Base-by-base conservation (phyloP, 2,113 vertebrate species). In the Melozone crissalis region DNA sequence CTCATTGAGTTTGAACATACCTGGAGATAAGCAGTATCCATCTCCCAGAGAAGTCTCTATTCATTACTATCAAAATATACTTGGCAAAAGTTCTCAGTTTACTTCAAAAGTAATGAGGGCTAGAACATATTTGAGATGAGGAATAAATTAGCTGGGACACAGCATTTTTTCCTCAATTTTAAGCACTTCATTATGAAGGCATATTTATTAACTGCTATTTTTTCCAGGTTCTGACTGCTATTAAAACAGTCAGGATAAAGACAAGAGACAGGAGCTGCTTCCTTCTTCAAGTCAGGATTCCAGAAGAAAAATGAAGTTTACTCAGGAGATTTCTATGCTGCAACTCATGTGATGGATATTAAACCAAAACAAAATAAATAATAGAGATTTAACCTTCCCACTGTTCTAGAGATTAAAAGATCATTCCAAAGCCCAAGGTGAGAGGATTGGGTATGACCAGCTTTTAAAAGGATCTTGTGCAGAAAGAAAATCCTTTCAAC, bases 61-160 rank as follows among this genome's bases (percentile, higher is more conserved):
- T 94, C 93, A 91, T 80, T 79, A 55, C 58, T 49, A 87, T 84
- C 79, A 84, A 92, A 87, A 90, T 30, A 47, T 83, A 72, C 58
- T 92, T 94, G 94, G 72, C 77, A 88, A 43, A 84, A 84, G 24
- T 86, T 92, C 33, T 91, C 49, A 14, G n/a, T 62, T 95, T 67
- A 59, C 72, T 82, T 72, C 47, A 67, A 63, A 91, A 84, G 81
- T 61, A 96, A 96, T 79, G 55, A 93, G 28, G 35, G 37, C 15
- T 87, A 65, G 46, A 76, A 90, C 9, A 19, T 79, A 69, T 54
- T 52, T 76, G 27, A 84, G 58, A 59, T 44, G 46, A 77, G 57
- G 47, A 96, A 81, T 84, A 91, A 86, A 93, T 83, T 87, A 94
- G 58, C 33, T 85, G 23, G 93, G 68, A 82, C 21, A 62, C 5